Evolutionary conservation across 2,888 invertebrate genomes (phyloP).

Genomic region (Sisyra terminalis): DNA sequence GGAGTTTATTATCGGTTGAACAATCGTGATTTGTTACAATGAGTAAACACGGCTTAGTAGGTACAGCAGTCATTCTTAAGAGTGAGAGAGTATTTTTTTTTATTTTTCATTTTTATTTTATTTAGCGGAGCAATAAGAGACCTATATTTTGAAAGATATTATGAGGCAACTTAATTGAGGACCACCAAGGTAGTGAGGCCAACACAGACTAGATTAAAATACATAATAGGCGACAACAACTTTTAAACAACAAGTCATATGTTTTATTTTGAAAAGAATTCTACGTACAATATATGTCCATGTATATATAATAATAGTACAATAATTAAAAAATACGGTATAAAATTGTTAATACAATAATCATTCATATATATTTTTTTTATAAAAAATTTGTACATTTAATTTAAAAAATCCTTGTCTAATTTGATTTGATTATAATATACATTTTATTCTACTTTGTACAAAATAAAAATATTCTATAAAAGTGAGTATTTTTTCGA

Average conservation of each 20-base stretch:
- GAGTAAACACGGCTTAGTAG: no score
- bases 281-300: no score
- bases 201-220: constrained; percentile 1
- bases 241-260: constrained; percentile 2
- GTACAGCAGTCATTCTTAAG: not conserved
- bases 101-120: not conserved
- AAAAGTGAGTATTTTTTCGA: no score
- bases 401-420: not conserved
- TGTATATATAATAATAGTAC: no score
- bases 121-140: constrained; percentile 1
- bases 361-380: no score
- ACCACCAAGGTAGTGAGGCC: constrained; percentile 3
- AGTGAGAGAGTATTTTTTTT: not conserved
- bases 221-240: not conserved
- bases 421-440: not conserved
- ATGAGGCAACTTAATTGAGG: constrained; percentile 5
- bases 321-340: no score
- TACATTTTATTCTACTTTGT: not conserved
- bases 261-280: no score
- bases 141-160: constrained; percentile 7
- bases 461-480: not conserved
- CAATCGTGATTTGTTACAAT: no score
- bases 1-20: no score
- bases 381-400: not conserved
- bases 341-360: no score